Conservation (phyloP, 2,113 vertebrate genomes). For the Ptilorrhoa leucosticta region DNA sequence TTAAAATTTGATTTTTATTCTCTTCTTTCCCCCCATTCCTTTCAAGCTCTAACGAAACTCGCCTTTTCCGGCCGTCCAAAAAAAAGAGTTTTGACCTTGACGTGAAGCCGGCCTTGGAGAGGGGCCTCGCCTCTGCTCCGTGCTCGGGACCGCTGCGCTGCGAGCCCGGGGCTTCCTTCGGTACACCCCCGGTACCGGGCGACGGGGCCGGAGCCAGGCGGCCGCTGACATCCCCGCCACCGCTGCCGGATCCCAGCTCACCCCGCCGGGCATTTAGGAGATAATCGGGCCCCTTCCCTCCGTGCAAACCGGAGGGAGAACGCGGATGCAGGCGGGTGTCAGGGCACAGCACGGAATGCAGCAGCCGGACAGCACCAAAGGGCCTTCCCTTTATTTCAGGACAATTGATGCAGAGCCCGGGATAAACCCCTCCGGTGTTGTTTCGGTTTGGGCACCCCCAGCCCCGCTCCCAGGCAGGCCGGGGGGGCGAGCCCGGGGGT, state of each 20-base stretch:
- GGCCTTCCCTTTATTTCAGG: neutral
- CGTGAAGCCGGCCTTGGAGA: neutral
- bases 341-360: neutral
- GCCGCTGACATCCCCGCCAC: neutral
- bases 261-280: accelerated
- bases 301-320: neutral
- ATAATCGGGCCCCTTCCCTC: neutral
- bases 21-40: accelerated
- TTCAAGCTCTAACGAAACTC: neutral
- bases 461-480: neutral
- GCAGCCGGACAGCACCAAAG: neutral
- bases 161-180: neutral
- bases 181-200: neutral
- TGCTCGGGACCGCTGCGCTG: neutral
- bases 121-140: neutral
- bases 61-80: neutral
- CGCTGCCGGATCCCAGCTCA: neutral
- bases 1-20: accelerated
- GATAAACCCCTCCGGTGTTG: accelerated
- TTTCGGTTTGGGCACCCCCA: neutral
- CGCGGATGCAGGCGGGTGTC: neutral
- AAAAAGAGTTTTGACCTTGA: neutral
- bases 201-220: neutral
- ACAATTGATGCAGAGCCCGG: accelerated
- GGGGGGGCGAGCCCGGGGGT: neutral